Evolutionary conservation across 1,140 invertebrate species (phyloP).

Genomic region (Pollicipes pollicipes): DNA sequence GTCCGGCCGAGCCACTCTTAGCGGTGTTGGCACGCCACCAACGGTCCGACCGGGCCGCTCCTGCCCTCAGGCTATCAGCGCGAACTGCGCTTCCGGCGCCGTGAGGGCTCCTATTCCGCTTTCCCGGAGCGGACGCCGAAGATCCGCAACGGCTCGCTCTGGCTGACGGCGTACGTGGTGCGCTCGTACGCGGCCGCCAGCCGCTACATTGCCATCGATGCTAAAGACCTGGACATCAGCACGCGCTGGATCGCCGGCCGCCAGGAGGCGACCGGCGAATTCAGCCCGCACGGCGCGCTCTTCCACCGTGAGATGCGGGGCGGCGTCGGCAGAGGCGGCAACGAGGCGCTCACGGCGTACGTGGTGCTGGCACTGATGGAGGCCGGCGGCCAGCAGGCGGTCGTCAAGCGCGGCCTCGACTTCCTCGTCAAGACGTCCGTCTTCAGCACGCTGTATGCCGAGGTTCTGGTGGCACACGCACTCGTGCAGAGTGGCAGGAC

Average conservation of each 20-base stretch:
- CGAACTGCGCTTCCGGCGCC: conserved; percentile 49
- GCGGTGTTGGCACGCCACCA: too few species aligned
- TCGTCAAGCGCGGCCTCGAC: conserved; percentile 33
- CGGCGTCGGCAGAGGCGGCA: conserved; percentile 36
- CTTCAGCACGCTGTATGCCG: conserved; percentile 32
- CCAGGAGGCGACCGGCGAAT: conserved; percentile 30
- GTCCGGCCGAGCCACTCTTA: too few species aligned
- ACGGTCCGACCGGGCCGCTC: too few species aligned
- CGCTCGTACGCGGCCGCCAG: conserved; percentile 47
- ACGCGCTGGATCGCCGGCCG: conserved; percentile 29
- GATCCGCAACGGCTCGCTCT: conserved; percentile 47
- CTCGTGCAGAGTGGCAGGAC: conserved; percentile 33
- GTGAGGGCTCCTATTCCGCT: conserved; percentile 61
- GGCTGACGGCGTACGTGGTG: conserved; percentile 66
- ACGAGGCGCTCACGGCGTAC: conserved; percentile 43
- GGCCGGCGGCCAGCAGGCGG: conserved; percentile 29
- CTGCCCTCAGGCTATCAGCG: conserved; percentile 60
- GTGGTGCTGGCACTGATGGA: conserved; percentile 44
- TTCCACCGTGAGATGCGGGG: conserved; percentile 32
- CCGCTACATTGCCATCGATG: conserved; percentile 45
- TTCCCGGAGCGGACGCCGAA: conserved; percentile 36
- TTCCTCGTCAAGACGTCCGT: conserved; percentile 35
- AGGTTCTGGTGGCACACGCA: conserved; percentile 38
- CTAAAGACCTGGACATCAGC: conserved; percentile 25
- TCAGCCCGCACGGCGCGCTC: conserved; percentile 30